A percentile compares a stretch with the other conserved stretches of the same genome.
phyloP scores from a whole-genome alignment of 2,888 invertebrate species.

The Dynastes grantii region DNA sequence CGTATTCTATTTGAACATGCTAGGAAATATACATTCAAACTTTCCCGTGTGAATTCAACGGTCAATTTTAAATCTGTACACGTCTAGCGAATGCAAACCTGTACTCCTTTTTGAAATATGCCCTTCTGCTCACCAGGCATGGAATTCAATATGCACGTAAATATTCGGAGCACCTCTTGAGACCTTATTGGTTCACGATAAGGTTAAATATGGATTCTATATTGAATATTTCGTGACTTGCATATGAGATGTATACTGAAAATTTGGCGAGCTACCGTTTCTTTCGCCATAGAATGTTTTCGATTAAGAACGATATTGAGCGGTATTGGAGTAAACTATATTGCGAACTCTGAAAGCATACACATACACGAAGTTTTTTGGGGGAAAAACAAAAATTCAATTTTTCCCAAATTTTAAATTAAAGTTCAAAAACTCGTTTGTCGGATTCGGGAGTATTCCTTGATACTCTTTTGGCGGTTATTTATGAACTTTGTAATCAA shows the following conservation, averaged over 20 bases:
- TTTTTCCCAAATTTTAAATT: no score
- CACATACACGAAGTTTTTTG: no score
- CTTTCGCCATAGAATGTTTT: neutral
- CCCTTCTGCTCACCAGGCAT: neutral
- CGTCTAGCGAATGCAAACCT: constrained; percentile 6
- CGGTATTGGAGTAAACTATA: neutral
- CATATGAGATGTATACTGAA: neutral
- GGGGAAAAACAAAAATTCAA: no score
- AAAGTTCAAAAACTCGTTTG: no score
- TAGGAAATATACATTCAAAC: neutral
- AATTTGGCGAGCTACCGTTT: neutral
- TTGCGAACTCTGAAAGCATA: no score
- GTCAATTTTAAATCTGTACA: constrained; percentile 11
- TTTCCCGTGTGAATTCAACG: neutral
- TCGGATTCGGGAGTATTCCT: no score
- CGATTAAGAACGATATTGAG: neutral
- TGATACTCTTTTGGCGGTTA: no score
- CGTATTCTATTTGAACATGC: neutral
- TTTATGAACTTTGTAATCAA: no score
- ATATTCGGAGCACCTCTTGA: constrained; percentile 16
- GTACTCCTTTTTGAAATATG: constrained; percentile 4
- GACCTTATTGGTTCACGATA: constrained; percentile 7
- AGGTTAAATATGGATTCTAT: constrained; percentile 32
- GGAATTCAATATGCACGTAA: constrained; percentile 28
- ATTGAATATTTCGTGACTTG: constrained; percentile 3